Conservation (phyloP, 2,888 invertebrate species). For the Torymus aiolomorphi region DNA sequence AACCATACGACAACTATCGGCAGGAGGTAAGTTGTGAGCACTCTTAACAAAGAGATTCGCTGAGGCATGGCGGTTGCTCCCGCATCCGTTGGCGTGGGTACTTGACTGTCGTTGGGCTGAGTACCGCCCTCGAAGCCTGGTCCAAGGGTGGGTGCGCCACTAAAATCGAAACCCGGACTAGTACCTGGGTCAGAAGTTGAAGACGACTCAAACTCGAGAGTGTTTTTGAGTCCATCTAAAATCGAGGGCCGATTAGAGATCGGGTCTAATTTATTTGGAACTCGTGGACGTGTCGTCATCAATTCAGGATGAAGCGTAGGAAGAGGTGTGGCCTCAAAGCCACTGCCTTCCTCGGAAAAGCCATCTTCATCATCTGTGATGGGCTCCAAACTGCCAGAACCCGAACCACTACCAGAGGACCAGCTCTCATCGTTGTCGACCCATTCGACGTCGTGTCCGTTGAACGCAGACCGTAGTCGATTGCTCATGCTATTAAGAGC, state of each 20-base stretch:
- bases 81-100: background rate
- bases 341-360: constrained; percentile 74
- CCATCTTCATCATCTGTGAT: constrained; percentile 73
- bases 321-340: constrained; percentile 70
- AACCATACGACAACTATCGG: constrained; percentile 92
- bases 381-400: constrained; percentile 73
- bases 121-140: background rate
- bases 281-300: constrained; percentile 55
- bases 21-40: constrained; percentile 85
- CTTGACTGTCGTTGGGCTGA: background rate
- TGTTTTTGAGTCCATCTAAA: constrained; percentile 52
- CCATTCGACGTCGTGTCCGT: constrained; percentile 95
- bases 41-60: constrained; percentile 78
- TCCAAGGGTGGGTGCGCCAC: too few relatives aligned
- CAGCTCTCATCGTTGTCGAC: constrained; percentile 77
- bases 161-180: constrained; percentile 6
- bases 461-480: constrained; percentile 90
- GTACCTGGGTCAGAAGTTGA: background rate
- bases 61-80: constrained; percentile 72
- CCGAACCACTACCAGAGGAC: constrained; percentile 84
- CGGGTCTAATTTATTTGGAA: constrained; percentile 63
- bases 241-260: constrained; percentile 10
- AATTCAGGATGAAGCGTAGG: constrained; percentile 54
- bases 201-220: constrained; percentile 48
- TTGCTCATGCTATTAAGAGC: constrained; percentile 87